Conservation (phyloP, 2,888 invertebrate genomes). For the Drosophila neonasuta region DNA sequence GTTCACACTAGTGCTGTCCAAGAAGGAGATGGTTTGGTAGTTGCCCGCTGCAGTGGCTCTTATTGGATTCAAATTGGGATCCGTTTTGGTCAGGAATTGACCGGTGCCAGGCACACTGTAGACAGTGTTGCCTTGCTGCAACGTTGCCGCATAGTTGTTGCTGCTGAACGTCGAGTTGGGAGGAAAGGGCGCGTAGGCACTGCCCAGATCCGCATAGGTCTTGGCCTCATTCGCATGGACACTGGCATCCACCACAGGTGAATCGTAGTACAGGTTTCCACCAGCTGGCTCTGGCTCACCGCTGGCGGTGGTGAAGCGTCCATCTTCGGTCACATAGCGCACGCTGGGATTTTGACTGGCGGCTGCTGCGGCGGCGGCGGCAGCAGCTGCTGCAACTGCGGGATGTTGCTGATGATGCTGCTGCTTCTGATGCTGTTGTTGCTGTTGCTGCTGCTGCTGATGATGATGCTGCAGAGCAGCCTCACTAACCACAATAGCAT, state of each 20-base stretch:
- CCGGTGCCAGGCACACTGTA: constrained; percentile 77
- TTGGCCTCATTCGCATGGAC: constrained; percentile 78
- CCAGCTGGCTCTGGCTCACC: constrained; percentile 34
- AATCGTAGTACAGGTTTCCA: constrained; percentile 70
- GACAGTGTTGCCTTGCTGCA: constrained; percentile 72
- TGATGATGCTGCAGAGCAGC: constrained; percentile 70
- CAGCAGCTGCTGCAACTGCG: constrained; percentile 51
- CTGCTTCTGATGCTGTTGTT: constrained; percentile 55
- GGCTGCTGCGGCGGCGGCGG: constrained; percentile 48
- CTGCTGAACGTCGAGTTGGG: constrained; percentile 65
- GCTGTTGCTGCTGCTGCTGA: constrained; percentile 59
- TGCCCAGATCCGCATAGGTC: constrained; percentile 81
- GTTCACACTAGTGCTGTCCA: constrained; percentile 72
- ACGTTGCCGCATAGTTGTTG: constrained; percentile 65
- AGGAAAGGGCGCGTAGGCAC: constrained; percentile 73
- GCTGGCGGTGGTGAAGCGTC: constrained; percentile 54
- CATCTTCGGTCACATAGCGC: constrained; percentile 68
- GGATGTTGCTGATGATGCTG: constrained; percentile 58
- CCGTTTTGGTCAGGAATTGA: constrained; percentile 79
- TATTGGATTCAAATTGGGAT: constrained; percentile 79
- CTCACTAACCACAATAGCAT: constrained; percentile 74
- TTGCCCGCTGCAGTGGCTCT: constrained; percentile 74
- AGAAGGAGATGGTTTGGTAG: constrained; percentile 72
- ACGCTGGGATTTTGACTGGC: constrained; percentile 46
- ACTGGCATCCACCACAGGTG: constrained; percentile 73